Base-by-base conservation (phyloP, 1,140 invertebrate species). In the Heliconius himera region DNA sequence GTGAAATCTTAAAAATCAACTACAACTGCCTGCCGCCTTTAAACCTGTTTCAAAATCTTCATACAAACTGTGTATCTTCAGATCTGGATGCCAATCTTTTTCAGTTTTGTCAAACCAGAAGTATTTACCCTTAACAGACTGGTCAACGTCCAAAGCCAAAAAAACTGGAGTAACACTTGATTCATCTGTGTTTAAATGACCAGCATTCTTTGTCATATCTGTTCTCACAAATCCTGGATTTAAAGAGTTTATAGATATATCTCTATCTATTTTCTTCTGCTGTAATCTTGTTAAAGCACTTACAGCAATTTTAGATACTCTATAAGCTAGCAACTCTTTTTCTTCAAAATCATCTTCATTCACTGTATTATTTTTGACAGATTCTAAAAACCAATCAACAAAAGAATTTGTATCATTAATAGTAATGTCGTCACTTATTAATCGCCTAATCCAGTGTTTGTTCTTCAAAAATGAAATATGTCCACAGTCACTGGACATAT, bases 101-200 rank as follows among this genome's bases (percentile, higher is more conserved):
- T 81, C 73, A 54, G 80, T 73, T 77, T 82, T 81, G 38, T 83
- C 82, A 66, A 79, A 83, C 82, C 82, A 83, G 51, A 81, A 77
- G n/a, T 80, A 83, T 76, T 82, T 80, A 54, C 82, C 80, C 49
- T 81, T 83, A 20, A 81, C 20, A 3, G 73, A 66, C 11, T 66
- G 60, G 9, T 66, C 26, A 13, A 66, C 26, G 26, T 66, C 60
- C 60, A 66, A 66, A 11, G 78, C 82, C 18, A 83, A 76, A 76
- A 54, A 83, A 54, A 81, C 80, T 18, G 80, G 70, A 38, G 80
- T 18, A 20, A 56, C 72, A 70, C 77, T 78, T 16, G 82, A 74
- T 70, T 81, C 80, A 16, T 81, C 82, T 33, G 66, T 16, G 11
- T 75, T 75, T 16, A 83, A 22, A 20, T 76, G 51, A 29, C 80